Evolutionary conservation across 2,113 vertebrate genomes (phyloP).

Genomic region (Solenodon paradoxus): DNA sequence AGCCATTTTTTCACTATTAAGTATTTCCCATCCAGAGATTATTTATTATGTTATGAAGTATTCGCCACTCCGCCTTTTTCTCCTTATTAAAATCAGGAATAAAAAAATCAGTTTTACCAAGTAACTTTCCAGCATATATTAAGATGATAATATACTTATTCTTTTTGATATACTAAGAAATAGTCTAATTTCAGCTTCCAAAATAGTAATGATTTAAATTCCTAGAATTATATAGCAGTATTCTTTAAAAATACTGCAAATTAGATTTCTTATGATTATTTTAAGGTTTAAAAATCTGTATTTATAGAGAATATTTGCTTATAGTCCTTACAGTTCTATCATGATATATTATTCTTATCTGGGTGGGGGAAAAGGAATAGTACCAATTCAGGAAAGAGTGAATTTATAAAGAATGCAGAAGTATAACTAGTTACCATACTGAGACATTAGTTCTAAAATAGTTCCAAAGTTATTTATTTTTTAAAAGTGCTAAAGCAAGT

Average conservation of each 20-base stretch:
- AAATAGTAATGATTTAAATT: not conserved
- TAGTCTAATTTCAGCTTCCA: not conserved
- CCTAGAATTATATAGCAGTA: not conserved
- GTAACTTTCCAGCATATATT: not conserved
- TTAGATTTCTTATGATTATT: not conserved
- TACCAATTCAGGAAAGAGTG: not conserved
- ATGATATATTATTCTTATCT: not conserved
- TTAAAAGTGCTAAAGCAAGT: not conserved
- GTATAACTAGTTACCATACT: not conserved
- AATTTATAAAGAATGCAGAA: not conserved
- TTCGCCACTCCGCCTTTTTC: too few species aligned
- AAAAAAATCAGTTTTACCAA: not conserved
- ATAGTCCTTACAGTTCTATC: not conserved
- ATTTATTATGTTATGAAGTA: not conserved
- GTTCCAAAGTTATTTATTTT: not conserved
- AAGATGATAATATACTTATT: not conserved
- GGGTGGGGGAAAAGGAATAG: not conserved
- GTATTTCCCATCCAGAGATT: not conserved
- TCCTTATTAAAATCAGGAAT: not conserved
- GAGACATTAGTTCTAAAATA: not conserved
- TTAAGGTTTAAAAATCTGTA: not conserved
- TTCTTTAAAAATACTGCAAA: not conserved
- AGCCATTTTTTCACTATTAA: not conserved
- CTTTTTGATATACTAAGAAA: not conserved
- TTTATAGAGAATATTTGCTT: not conserved